These are phyloP conservation scores for Melanostigma gelatinosum DNA, from an alignment of 2,113 vertebrate species.

Conservation along the genomic window DNA sequence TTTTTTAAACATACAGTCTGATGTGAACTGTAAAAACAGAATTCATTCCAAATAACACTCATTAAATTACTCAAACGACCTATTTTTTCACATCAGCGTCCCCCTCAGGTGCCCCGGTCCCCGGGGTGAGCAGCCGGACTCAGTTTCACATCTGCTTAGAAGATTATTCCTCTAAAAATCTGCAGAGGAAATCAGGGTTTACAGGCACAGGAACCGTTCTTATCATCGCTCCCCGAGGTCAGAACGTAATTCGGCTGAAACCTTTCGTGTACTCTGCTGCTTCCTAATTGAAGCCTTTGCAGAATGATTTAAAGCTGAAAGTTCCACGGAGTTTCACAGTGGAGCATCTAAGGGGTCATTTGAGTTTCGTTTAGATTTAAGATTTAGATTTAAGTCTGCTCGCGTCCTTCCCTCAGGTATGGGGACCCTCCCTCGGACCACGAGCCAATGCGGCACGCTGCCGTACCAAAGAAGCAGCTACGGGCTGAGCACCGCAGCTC, in stretches of 20 bases:
- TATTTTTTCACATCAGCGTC: neutral
- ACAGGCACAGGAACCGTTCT: constrained; percentile 49
- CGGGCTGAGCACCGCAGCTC: constrained; percentile 85
- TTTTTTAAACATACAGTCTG: neutral
- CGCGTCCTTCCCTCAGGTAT: constrained; percentile 57
- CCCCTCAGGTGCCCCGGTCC: neutral
- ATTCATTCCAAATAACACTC: neutral
- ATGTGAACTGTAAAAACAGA: neutral
- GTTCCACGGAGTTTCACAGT: constrained; percentile 34
- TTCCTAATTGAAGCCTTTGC: constrained; percentile 52
- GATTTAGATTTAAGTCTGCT: no score
- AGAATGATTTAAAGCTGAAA: constrained; percentile 48
- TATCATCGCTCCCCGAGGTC: constrained; percentile 46
- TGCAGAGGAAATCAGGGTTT: constrained; percentile 29
- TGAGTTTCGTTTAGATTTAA: constrained; percentile 43
- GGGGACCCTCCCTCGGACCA: constrained; percentile 88
- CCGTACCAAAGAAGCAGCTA: constrained; percentile 94
- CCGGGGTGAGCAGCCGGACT: constrained; percentile 3
- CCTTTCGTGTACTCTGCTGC: constrained; percentile 55
- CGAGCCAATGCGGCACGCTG: constrained; percentile 93
- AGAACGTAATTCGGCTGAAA: constrained; percentile 64
- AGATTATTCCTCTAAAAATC: constrained; percentile 43
- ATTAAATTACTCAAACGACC: neutral
- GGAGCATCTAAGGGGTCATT: constrained; percentile 45
- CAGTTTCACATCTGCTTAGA: constrained; percentile 20